phyloP scores from a whole-genome alignment of 2,888 invertebrate species.

The Tribolium freemani region DNA sequence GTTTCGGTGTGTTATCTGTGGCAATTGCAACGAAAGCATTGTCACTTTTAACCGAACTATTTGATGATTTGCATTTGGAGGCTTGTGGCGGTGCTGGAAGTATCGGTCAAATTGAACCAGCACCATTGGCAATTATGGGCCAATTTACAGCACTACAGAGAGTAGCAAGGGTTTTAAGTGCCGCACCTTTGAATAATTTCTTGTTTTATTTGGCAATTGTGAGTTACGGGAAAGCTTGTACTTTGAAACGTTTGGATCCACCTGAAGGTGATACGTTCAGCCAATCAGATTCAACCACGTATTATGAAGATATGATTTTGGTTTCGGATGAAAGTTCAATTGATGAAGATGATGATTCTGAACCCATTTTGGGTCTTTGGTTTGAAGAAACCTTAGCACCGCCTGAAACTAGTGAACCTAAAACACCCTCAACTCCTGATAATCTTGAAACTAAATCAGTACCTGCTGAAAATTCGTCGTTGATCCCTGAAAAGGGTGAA shows the following conservation, averaged over 20 bases:
- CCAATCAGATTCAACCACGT: slow-evolving; percentile 94
- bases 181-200: slow-evolving; percentile 84
- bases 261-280: slow-evolving; percentile 88
- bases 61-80: slow-evolving; percentile 85
- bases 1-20: slow-evolving; percentile 90
- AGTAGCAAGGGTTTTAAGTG: slow-evolving; percentile 78
- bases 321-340: slow-evolving; percentile 92
- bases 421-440: slow-evolving; percentile 70
- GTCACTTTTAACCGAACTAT: slow-evolving; percentile 79
- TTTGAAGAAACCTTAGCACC: slow-evolving; percentile 94
- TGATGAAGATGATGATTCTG: slow-evolving; percentile 88
- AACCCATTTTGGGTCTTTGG: slow-evolving; percentile 92
- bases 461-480: slow-evolving; percentile 69
- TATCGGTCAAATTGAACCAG: slow-evolving; percentile 69
- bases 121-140: slow-evolving; percentile 75
- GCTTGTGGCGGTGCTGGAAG: slow-evolving; percentile 68
- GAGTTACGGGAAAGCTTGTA: slow-evolving; percentile 91
- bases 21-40: slow-evolving; percentile 89
- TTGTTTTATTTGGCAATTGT: slow-evolving; percentile 90
- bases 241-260: slow-evolving; percentile 85
- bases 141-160: slow-evolving; percentile 79
- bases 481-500: slow-evolving; percentile 84
- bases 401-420: slow-evolving; percentile 76
- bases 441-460: slow-evolving; percentile 69
- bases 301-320: slow-evolving; percentile 93